A percentile compares a stretch with the other conserved stretches of the same genome.
Conservation (phyloP, 2,113 vertebrate genomes). For the Brevimyrus niger region DNA sequence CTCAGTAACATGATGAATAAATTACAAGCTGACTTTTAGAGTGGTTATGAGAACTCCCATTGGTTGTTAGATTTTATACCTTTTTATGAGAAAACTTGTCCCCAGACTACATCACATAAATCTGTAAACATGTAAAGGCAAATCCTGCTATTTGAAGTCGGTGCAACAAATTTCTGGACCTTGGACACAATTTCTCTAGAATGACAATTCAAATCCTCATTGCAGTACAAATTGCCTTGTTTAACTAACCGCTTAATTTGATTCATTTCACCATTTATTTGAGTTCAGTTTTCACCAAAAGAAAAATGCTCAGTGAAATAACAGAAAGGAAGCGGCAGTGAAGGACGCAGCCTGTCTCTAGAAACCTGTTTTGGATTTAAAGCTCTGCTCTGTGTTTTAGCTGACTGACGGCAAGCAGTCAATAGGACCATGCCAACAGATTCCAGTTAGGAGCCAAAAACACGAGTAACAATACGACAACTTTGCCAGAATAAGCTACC, state of each 20-base stretch:
- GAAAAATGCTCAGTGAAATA: not conserved
- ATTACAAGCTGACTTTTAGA: not conserved
- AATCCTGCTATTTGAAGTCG: not conserved
- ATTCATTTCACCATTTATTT: slow-evolving; percentile 14
- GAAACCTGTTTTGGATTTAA: not conserved
- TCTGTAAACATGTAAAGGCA: not conserved
- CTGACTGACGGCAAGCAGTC: not conserved
- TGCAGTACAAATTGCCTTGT: not conserved
- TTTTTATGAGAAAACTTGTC: not conserved
- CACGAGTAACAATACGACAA: not conserved
- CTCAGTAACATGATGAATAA: not conserved
- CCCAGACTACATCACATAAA: not conserved
- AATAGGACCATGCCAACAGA: not conserved
- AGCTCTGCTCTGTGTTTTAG: not conserved
- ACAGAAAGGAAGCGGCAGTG: not conserved
- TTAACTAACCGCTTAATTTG: not conserved
- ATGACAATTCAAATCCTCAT: too few relatives aligned
- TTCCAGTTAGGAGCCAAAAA: not conserved
- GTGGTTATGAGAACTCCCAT: not conserved
- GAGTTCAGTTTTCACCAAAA: not conserved
- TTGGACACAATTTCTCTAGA: not conserved
- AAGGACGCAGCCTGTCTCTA: not conserved
- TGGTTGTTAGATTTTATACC: not conserved
- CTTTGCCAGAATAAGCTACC: slow-evolving; percentile 9
- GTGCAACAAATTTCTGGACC: not conserved